Evolutionary conservation across 2,113 vertebrate species (phyloP).

Genomic region (Dissostichus mawsoni): DNA sequence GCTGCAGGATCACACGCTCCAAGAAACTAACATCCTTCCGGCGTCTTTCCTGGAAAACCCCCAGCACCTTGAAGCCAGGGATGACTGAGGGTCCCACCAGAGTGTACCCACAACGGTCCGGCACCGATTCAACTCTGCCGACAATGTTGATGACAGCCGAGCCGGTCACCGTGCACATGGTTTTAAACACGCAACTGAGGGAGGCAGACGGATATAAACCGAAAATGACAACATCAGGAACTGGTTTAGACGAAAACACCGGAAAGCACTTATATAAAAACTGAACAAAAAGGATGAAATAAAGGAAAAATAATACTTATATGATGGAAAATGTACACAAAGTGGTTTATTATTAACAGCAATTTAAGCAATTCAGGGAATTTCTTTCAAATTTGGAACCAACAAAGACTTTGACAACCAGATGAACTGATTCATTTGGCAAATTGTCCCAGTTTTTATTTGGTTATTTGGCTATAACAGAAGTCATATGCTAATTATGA

Average conservation of each 20-base stretch:
- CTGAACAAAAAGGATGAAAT: too few species aligned
- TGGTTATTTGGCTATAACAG: too few species aligned
- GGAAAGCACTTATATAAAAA: too few species aligned
- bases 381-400: too few species aligned
- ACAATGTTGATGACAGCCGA: conserved; percentile 24
- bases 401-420: too few species aligned
- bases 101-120: conserved; percentile 50
- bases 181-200: conserved; percentile 37
- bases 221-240: background rate
- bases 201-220: background rate
- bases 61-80: conserved; percentile 35
- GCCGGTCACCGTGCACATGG: conserved; percentile 40
- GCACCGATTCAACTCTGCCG: conserved; percentile 18
- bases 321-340: background rate
- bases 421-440: too few species aligned
- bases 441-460: too few species aligned
- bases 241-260: background rate
- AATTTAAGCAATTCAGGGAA: too few species aligned
- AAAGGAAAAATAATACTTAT: background rate
- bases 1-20: conserved; percentile 36
- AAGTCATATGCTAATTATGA: too few species aligned
- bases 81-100: conserved; percentile 2
- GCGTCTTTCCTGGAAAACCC: conserved; percentile 38
- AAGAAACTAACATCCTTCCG: conserved; percentile 56
- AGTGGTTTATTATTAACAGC: too few species aligned